phyloP scores from a whole-genome alignment of 2,888 invertebrate genomes.

The Meteorus cinctellus region DNA sequence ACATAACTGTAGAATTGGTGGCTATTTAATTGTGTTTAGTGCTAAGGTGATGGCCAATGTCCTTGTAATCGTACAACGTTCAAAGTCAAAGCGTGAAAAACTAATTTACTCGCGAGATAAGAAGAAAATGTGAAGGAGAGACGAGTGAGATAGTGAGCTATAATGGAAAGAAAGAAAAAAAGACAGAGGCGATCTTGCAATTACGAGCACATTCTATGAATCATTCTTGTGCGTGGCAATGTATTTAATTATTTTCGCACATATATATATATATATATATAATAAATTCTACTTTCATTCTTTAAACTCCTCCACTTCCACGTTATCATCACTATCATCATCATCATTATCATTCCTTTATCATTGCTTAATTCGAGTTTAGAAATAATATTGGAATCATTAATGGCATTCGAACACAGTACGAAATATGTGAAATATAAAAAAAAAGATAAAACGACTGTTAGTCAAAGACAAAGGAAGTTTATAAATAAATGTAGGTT shows the following conservation, averaged over 20 bases:
- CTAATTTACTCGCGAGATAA: background rate
- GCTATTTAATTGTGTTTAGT: background rate
- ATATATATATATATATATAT: too few species aligned
- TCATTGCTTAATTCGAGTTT: background rate
- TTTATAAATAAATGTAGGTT: conserved; percentile 6
- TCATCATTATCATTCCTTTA: background rate
- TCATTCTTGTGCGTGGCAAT: background rate
- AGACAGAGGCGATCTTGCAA: background rate
- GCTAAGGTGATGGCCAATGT: background rate
- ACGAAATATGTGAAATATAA: background rate
- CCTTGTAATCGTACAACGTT: background rate
- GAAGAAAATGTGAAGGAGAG: background rate
- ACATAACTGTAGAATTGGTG: background rate
- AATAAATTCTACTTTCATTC: background rate
- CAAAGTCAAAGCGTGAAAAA: conserved; percentile 2
- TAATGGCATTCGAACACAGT: background rate
- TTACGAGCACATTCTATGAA: background rate
- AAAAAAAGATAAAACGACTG: background rate
- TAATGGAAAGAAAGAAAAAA: too few species aligned
- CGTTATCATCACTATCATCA: background rate
- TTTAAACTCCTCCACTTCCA: background rate
- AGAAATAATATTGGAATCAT: background rate
- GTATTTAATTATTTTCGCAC: background rate
- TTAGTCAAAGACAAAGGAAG: background rate
- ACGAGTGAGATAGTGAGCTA: background rate